Base-by-base conservation (phyloP, 2,113 vertebrate genomes). In the Rhinoderma darwinii region DNA sequence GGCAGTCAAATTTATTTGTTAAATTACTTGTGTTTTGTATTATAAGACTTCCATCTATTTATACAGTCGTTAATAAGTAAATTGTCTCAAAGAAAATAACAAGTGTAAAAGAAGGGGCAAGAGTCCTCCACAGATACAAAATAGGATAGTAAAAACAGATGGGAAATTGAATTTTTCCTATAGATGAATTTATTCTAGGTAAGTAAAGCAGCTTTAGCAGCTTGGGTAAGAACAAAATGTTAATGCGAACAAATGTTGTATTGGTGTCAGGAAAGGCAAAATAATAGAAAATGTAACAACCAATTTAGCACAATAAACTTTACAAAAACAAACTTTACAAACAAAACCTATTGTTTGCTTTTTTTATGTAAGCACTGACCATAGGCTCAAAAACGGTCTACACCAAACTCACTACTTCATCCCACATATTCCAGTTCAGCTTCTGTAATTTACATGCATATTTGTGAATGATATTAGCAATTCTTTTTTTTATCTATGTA, bases 161-260 rank as follows among this genome's bases (percentile, higher is more conserved):
- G 73, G 73, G 25, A 22, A 25, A 47, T 43, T 12, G 14, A 5
- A 47, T 74, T 44, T 74, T 70, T 5, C 1, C 37, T 74, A 41
- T n/a, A 43, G 25, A 74, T n/a, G 72, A 74, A 74, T 27, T 25
- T 63, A 68, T 44, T 76, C 14, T 76, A 76, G n/a, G 41, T 47
- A 15, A 76, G 27, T 15, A 76, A 47, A 76, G 73, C 15, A 27
- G 25, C 12, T 47, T 47, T 76, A 47, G n/a, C 41, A 76, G 37
- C 37, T 74, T 43, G 72, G 43, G 72, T 2, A n/a, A 74, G 72
- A 74, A 74, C 72, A 47, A 44, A 76, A 47, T 76, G 41, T 47
- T 76, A 41, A 74, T 47, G 15, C 25, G 22, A 76, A 76, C 41
- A 76, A 76, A 27, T 76, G 70, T 8, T 22, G 12, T 6, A 76